These are phyloP conservation scores for Parnassius apollo DNA, from an alignment of 2,888 invertebrate species.

Conservation along the genomic window DNA sequence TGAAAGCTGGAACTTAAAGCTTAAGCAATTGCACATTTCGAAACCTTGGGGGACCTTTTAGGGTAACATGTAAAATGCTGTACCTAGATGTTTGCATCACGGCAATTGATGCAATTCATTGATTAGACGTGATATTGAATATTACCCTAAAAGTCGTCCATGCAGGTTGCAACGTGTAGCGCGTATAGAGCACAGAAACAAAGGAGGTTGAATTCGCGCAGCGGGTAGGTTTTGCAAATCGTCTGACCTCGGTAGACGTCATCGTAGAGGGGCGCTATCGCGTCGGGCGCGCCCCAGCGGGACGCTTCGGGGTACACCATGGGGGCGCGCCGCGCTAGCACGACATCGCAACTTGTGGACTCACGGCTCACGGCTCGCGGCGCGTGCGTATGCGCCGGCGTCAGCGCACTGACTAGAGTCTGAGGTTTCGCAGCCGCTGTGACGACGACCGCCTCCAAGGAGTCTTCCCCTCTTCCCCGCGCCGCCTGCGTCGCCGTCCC, in stretches of 20 bases:
- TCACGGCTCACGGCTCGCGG: constrained; percentile 34
- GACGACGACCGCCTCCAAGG: constrained; percentile 35
- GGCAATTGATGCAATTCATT: not conserved
- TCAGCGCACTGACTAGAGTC: constrained; percentile 64
- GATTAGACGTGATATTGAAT: constrained; percentile 6
- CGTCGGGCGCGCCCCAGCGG: constrained; percentile 83
- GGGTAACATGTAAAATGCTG: constrained; percentile 10
- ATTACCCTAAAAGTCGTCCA: constrained; percentile 23
- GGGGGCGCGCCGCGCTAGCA: constrained; percentile 65
- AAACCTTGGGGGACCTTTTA: constrained; percentile 18
- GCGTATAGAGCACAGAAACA: constrained; percentile 38
- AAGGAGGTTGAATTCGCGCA: constrained; percentile 42
- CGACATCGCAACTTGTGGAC: constrained; percentile 46
- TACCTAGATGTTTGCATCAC: too few species aligned
- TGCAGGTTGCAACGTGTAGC: constrained; percentile 33
- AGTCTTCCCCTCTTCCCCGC: constrained; percentile 34
- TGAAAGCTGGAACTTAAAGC: constrained; percentile 7
- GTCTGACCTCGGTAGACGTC: constrained; percentile 84
- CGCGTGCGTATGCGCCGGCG: constrained; percentile 69
- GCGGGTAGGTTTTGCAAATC: constrained; percentile 49
- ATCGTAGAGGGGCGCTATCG: constrained; percentile 84
- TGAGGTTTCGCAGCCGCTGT: constrained; percentile 28
- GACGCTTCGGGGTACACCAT: constrained; percentile 82
- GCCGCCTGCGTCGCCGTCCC: constrained; percentile 33
- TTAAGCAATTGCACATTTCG: constrained; percentile 7